Evolutionary conservation across 2,113 vertebrate genomes (phyloP).

Genomic region (Uria lomvia): DNA sequence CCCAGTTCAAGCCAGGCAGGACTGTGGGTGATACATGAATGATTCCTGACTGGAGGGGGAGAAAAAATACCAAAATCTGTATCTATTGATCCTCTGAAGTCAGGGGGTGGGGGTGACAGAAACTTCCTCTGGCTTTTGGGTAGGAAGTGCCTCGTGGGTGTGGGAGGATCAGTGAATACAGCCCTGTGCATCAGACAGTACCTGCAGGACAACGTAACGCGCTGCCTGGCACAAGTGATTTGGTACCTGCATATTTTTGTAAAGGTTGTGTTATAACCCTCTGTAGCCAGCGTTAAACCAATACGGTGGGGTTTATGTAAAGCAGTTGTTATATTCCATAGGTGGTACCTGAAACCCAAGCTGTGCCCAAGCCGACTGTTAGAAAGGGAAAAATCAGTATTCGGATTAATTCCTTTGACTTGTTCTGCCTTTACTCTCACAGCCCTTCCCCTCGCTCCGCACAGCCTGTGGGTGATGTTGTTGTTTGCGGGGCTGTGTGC

Average conservation of each 20-base stretch:
- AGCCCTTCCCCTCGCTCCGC: not conserved
- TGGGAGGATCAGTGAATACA: not conserved
- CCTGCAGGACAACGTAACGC: fast-evolving
- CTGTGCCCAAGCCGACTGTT: not conserved
- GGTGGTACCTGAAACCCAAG: not conserved
- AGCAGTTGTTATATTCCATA: not conserved
- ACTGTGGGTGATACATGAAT: not conserved
- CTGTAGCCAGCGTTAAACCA: not conserved
- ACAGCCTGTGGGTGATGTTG: slow-evolving; percentile 54
- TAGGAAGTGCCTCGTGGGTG: not conserved
- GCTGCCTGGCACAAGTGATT: not conserved
- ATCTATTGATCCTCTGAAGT: not conserved
- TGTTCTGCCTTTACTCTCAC: not conserved
- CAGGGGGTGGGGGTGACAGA: not conserved
- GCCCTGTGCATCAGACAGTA: too few relatives aligned
- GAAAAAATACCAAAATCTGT: not conserved
- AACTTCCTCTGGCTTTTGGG: not conserved
- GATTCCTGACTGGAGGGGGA: not conserved
- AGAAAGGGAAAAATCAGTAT: not conserved
- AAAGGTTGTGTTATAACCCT: not conserved
- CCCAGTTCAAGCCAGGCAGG: not conserved
- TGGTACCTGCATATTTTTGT: not conserved
- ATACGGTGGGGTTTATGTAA: fast-evolving
- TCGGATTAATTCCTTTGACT: not conserved
- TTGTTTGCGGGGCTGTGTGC: slow-evolving; percentile 4